phyloP scores from a whole-genome alignment of 2,888 invertebrate species.

The Patella depressa region DNA sequence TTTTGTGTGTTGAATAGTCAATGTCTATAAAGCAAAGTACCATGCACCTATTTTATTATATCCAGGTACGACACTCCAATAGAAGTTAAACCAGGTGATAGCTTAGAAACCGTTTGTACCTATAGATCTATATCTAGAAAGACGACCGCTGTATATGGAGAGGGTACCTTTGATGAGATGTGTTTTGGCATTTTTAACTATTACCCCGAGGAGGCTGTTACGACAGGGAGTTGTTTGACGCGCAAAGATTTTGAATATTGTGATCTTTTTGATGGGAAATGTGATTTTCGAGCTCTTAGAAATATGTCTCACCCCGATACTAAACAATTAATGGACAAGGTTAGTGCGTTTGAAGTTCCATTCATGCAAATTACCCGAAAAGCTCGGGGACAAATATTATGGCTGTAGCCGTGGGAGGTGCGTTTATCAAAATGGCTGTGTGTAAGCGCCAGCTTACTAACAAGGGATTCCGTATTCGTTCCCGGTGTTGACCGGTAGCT shows the following conservation, averaged over 20 bases:
- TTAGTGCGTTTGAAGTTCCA: background rate
- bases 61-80: background rate
- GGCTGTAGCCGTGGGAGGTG: no score
- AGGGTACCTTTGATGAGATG: conserved; percentile 18
- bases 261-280: background rate
- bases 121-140: background rate
- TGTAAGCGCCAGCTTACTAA: no score
- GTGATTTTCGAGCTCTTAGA: background rate
- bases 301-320: conserved; percentile 8
- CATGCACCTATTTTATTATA: background rate
- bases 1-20: no score
- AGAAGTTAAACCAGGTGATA: background rate
- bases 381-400: no score
- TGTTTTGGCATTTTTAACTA: conserved; percentile 18
- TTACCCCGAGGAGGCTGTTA: conserved; percentile 6
- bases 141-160: background rate
- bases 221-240: background rate
- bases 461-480: no score
- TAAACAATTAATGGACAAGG: conserved; percentile 7
- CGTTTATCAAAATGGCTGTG: no score
- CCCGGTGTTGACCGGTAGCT: no score
- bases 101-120: conserved; percentile 1
- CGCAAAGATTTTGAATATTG: conserved; percentile 6
- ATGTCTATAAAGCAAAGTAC: no score
- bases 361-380: no score